Evolutionary conservation across 2,113 vertebrate species (phyloP).

Genomic region (Catharus bicknelli): DNA sequence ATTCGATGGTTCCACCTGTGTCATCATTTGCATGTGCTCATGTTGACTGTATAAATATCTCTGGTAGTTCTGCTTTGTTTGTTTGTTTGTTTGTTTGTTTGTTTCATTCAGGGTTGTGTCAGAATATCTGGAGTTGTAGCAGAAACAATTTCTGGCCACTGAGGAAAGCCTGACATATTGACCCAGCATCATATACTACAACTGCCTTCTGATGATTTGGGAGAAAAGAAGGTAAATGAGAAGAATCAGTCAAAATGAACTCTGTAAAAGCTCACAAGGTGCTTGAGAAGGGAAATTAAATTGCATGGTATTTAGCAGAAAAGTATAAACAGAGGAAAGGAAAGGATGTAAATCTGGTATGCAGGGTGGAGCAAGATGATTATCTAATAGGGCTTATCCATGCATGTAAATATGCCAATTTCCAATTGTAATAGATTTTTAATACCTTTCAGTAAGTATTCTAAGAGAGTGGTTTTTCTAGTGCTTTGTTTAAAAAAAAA

Average conservation of each 20-base stretch:
- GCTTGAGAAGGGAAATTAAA: neutral
- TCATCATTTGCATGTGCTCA: neutral
- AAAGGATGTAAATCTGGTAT: neutral
- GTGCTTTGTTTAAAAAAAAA: neutral
- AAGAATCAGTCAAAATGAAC: neutral
- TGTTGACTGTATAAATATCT: neutral
- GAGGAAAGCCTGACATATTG: neutral
- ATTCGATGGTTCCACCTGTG: too few species aligned
- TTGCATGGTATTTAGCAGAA: neutral
- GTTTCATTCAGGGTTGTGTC: neutral
- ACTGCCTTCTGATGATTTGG: neutral
- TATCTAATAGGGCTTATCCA: neutral
- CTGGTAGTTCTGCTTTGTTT: neutral
- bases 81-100: rapidly evolving
- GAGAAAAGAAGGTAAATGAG: neutral
- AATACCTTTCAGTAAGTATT: neutral
- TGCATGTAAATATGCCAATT: neutral
- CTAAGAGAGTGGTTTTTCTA: neutral
- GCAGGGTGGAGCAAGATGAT: neutral
- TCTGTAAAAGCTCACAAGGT: neutral
- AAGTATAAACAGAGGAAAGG: neutral
- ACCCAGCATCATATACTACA: neutral
- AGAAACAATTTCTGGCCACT: neutral
- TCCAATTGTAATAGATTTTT: neutral
- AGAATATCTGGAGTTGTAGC: neutral